phyloP scores from a whole-genome alignment of 2,113 vertebrate species.

The Sorex fumeus region DNA sequence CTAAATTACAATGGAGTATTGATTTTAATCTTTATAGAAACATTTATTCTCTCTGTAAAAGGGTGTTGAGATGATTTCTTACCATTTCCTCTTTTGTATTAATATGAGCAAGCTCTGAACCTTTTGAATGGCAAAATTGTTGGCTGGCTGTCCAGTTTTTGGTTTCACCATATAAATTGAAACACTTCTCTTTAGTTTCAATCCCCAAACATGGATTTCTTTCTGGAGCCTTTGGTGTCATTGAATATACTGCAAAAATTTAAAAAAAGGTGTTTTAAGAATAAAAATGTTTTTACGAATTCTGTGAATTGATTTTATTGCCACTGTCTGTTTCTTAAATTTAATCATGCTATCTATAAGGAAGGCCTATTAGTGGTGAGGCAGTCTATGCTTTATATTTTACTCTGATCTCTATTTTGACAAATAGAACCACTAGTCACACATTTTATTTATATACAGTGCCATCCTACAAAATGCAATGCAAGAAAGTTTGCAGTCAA shows the following conservation, averaged over 20 bases:
- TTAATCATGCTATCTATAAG: background rate
- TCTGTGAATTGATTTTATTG: background rate
- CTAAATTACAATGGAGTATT: background rate
- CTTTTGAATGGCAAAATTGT: background rate
- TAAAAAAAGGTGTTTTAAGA: background rate
- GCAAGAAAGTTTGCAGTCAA: background rate
- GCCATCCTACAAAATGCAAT: background rate
- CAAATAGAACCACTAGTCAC: background rate
- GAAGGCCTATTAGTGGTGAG: background rate
- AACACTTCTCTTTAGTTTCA: background rate
- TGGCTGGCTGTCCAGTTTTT: slow-evolving; percentile 39
- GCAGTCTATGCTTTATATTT: background rate
- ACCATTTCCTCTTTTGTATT: slow-evolving; percentile 36
- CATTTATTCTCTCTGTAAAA: too few relatives aligned
- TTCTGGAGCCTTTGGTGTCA: background rate
- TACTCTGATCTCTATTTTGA: background rate
- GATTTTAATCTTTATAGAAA: background rate
- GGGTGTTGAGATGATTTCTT: slow-evolving; percentile 12
- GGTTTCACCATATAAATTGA: slow-evolving; percentile 23
- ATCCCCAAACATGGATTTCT: background rate
- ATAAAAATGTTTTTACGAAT: background rate
- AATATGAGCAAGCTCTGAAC: slow-evolving; percentile 11
- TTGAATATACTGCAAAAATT: background rate
- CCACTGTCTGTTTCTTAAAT: background rate
- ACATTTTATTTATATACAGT: background rate